A percentile compares a stretch with the other conserved stretches of the same genome.
Conservation (phyloP, 2,888 invertebrate species). For the Sinodicranocentrus sp. region DNA sequence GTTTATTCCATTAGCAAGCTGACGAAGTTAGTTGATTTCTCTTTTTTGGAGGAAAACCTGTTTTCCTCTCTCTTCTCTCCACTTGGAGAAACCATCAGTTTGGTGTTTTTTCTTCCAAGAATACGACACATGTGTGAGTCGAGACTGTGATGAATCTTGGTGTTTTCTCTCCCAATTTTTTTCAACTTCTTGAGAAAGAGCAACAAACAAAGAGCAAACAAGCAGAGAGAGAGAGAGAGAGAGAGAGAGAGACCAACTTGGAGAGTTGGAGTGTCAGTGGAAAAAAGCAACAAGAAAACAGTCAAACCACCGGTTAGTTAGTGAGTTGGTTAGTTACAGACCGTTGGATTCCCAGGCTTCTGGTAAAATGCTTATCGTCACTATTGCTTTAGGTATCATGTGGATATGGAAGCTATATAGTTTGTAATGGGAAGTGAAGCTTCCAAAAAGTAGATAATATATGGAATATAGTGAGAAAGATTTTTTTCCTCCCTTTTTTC, state of each 20-base stretch:
- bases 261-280: slow-evolving; percentile 2
- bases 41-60: slow-evolving; percentile 1
- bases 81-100: neutral
- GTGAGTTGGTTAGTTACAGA: slow-evolving; percentile 67
- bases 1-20: slow-evolving; percentile 48
- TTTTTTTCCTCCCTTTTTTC: slow-evolving; percentile 5
- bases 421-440: slow-evolving; percentile 13
- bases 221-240: neutral
- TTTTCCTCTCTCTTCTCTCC: neutral
- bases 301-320: slow-evolving; percentile 65
- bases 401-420: neutral
- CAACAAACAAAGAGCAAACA: slow-evolving; percentile 52
- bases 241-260: slow-evolving; percentile 23
- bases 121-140: slow-evolving; percentile 43
- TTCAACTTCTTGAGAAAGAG: slow-evolving; percentile 50
- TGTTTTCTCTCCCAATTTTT: slow-evolving; percentile 29
- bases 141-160: slow-evolving; percentile 48
- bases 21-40: slow-evolving; percentile 41
- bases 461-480: too few species aligned
- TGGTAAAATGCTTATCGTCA: slow-evolving; percentile 48
- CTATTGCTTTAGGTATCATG: neutral
- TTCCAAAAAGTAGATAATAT: too few species aligned
- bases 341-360: slow-evolving; percentile 65
- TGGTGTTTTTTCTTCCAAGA: neutral
- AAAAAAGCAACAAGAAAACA: slow-evolving; percentile 62